Percentiles rank a stretch among this genome's conserved stretches.
phyloP scores from a whole-genome alignment of 2,113 vertebrate genomes.

The Benitochromis conjunctus region DNA sequence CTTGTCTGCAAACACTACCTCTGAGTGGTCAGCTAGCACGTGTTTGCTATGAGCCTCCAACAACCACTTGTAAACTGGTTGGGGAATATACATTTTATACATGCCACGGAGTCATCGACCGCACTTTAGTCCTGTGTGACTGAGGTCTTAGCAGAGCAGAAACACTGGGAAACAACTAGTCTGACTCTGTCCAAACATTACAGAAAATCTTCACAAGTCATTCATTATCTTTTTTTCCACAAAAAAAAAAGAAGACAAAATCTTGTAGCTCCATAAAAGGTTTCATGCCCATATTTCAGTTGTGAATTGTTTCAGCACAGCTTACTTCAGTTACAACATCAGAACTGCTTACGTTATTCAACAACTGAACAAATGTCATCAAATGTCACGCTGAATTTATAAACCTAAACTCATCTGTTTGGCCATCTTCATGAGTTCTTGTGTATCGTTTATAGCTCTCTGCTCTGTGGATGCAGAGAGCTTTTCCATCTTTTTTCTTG shows the following conservation, averaged over 20 bases:
- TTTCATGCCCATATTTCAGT: not conserved
- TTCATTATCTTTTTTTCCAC: not conserved
- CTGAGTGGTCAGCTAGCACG: not conserved
- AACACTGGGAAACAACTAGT: not conserved
- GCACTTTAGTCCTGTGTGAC: fast-evolving
- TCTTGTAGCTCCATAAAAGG: not conserved
- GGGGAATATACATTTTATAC: not conserved
- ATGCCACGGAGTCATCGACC: too few species aligned
- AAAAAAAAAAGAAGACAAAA: not conserved
- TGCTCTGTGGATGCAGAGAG: not conserved
- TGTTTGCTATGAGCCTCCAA: not conserved
- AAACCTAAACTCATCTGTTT: not conserved
- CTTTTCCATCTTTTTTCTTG: not conserved
- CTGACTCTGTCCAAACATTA: not conserved
- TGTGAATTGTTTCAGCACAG: not conserved
- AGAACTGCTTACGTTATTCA: not conserved
- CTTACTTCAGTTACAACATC: fast-evolving
- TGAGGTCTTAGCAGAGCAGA: not conserved
- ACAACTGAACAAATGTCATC: not conserved
- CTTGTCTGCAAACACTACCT: not conserved
- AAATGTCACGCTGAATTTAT: not conserved
- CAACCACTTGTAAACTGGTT: not conserved
- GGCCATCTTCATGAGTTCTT: not conserved
- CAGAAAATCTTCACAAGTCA: too few species aligned
- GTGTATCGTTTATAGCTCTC: not conserved